These are phyloP conservation scores for Pediacus dermestoides DNA, from an alignment of 2,888 invertebrate genomes.

Conservation along the genomic window DNA sequence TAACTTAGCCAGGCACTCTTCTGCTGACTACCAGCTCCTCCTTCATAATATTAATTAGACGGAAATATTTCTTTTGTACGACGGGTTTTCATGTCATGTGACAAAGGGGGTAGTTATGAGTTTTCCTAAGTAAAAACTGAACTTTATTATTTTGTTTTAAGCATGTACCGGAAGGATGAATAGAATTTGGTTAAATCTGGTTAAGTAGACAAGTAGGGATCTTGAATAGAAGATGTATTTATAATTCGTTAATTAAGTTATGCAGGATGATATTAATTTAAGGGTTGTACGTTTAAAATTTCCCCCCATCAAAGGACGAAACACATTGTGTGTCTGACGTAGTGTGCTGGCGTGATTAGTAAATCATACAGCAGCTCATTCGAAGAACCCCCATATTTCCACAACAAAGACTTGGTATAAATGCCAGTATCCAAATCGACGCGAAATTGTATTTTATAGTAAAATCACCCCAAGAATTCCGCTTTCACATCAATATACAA, in stretches of 20 bases:
- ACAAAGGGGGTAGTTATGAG: too few species aligned
- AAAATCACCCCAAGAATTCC: background rate
- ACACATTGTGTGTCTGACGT: slow-evolving; percentile 8
- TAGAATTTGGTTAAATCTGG: too few species aligned
- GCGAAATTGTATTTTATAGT: background rate
- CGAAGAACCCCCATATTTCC: slow-evolving; percentile 5
- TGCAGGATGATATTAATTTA: slow-evolving; percentile 9
- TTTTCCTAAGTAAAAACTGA: too few species aligned
- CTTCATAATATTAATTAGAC: too few species aligned
- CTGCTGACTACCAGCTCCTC: too few species aligned
- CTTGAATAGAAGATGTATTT: too few species aligned
- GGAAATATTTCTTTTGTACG: too few species aligned
- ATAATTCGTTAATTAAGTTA: slow-evolving; percentile 7
- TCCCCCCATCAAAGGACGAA: slow-evolving; percentile 6
- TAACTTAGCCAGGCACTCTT: too few species aligned
- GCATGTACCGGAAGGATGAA: too few species aligned
- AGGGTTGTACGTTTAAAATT: slow-evolving; percentile 2
- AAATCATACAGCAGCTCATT: slow-evolving; percentile 5
- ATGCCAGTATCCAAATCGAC: background rate
- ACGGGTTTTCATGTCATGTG: too few species aligned
- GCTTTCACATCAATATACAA: background rate
- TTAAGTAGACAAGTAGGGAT: slow-evolving; percentile 2
- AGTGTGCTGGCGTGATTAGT: slow-evolving; percentile 7
- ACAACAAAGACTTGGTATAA: slow-evolving; percentile 5
- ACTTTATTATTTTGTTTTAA: too few species aligned